phyloP scores from a whole-genome alignment of 1,140 invertebrate species.

The Drosophila prosaltans region DNA sequence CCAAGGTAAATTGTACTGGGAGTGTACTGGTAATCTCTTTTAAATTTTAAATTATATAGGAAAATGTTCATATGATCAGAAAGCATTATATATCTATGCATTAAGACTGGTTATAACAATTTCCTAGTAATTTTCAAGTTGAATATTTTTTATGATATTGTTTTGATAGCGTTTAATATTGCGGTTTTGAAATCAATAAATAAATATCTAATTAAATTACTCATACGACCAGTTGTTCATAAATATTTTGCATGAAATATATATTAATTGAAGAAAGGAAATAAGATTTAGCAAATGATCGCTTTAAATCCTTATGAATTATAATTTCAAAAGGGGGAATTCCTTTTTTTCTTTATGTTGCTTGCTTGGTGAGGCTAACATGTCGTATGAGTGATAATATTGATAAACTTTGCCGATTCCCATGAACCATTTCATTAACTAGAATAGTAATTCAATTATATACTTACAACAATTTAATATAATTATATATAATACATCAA shows the following conservation, averaged over 20 bases:
- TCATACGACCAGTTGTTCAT: neutral
- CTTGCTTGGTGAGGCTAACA: neutral
- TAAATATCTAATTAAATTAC: neutral
- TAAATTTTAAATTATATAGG: constrained; percentile 52
- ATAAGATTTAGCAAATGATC: too few relatives aligned
- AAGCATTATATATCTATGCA: neutral
- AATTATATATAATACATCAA: neutral
- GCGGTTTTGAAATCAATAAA: too few relatives aligned
- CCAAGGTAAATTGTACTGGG: constrained; percentile 4
- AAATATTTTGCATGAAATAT: too few relatives aligned
- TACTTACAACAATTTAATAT: neutral
- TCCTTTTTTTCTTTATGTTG: too few relatives aligned
- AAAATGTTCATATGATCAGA: constrained; percentile 23
- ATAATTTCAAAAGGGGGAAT: too few relatives aligned
- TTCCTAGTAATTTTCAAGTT: neutral
- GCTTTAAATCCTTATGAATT: too few relatives aligned
- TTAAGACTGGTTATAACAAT: neutral
- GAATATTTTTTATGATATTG: neutral
- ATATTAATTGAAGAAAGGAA: too few relatives aligned
- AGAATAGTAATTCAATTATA: neutral
- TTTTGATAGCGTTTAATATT: too few relatives aligned
- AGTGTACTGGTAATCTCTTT: constrained; percentile 17
- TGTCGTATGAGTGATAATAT: neutral
- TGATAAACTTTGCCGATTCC: neutral
- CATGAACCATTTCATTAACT: neutral